These are phyloP conservation scores for Lamprotornis superbus DNA, from an alignment of 2,113 vertebrate species.

Conservation along the genomic window DNA sequence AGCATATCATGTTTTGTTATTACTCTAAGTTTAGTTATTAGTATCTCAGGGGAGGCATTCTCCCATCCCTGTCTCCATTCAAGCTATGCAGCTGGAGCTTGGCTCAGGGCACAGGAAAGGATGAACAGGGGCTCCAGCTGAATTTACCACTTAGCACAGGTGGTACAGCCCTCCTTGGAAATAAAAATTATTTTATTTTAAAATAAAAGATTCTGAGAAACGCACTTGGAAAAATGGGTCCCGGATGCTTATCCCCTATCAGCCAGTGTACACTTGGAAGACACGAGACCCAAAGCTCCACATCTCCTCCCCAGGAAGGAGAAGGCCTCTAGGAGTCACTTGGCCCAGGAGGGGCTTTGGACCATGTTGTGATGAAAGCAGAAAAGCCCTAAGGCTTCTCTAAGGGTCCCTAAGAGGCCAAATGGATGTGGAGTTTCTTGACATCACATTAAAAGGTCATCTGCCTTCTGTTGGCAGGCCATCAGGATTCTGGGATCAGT, in stretches of 20 bases:
- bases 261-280: background rate
- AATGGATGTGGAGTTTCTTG: background rate
- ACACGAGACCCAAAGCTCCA: background rate
- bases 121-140: background rate
- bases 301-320: background rate
- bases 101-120: background rate
- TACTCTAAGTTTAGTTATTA: background rate
- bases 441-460: background rate
- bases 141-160: background rate
- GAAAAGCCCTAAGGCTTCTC: background rate
- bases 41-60: background rate
- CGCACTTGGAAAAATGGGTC: background rate
- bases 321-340: background rate
- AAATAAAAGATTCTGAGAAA: background rate
- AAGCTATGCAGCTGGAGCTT: background rate
- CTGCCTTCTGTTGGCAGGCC: background rate
- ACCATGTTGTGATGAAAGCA: background rate
- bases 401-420: background rate
- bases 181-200: too few species aligned
- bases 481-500: background rate
- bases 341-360: background rate
- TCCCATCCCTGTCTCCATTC: background rate
- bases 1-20: slow-evolving; percentile 16
- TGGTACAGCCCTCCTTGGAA: background rate
- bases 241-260: background rate